Evolutionary conservation across 2,113 vertebrate species (phyloP).

Genomic region (Phalacrocorax aristotelis): DNA sequence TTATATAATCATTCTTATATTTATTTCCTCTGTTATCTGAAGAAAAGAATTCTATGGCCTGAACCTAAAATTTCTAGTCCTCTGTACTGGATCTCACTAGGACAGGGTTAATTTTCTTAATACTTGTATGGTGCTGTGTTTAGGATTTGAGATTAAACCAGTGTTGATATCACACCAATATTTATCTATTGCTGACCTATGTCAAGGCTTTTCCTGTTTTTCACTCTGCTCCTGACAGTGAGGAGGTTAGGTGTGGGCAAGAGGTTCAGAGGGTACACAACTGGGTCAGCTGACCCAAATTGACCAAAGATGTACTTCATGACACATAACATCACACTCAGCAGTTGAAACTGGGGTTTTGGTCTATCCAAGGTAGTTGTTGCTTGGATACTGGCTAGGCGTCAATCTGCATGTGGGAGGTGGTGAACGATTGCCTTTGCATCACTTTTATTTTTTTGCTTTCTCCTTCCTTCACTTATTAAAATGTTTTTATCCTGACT

Average conservation of each 20-base stretch:
- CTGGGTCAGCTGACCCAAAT: background rate
- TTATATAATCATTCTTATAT: background rate
- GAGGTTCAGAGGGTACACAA: background rate
- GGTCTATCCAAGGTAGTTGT: background rate
- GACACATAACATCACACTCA: background rate
- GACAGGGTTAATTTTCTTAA: background rate
- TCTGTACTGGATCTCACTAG: background rate
- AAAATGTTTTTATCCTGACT: background rate
- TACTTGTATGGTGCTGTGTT: background rate
- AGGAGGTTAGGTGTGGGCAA: background rate
- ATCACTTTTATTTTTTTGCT: background rate
- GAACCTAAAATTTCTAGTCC: background rate
- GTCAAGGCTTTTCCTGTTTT: background rate
- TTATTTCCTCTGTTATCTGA: background rate
- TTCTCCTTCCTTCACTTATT: background rate
- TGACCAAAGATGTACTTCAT: background rate
- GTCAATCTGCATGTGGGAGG: background rate
- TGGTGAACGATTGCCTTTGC: background rate
- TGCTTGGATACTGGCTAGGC: background rate
- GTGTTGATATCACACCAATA: background rate
- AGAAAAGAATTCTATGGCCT: background rate
- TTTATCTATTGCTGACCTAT: background rate
- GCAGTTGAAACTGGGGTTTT: background rate
- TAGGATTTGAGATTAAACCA: background rate
- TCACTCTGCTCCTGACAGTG: background rate